Evolutionary conservation across 2,113 vertebrate species (phyloP).

Genomic region (Danio rerio): DNA sequence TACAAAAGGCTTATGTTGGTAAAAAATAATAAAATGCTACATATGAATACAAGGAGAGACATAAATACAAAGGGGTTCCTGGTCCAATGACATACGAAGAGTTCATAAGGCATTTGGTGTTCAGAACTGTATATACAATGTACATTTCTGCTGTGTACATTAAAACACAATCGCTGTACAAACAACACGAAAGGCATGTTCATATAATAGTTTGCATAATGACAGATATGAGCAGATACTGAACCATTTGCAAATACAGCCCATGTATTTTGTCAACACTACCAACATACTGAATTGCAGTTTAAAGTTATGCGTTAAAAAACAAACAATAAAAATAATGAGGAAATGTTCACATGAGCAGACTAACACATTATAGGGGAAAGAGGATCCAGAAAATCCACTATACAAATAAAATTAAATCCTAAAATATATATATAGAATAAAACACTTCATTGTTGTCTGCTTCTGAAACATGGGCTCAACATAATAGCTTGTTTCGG

Average conservation of each 20-base stretch:
- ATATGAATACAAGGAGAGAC: constrained; percentile 78
- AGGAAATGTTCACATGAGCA: constrained; percentile 25
- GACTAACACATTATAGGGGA: constrained; percentile 16
- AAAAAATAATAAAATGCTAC: constrained; percentile 77
- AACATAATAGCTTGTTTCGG: not conserved
- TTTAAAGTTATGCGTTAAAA: not conserved
- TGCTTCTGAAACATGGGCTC: not conserved
- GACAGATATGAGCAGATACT: constrained; percentile 53
- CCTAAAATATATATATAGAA: not conserved
- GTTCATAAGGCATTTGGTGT: constrained; percentile 77
- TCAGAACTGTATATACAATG: constrained; percentile 67
- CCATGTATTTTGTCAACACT: constrained; percentile 47
- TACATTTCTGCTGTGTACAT: constrained; percentile 49
- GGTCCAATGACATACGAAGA: constrained; percentile 55
- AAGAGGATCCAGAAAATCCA: constrained; percentile 6
- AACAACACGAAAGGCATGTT: constrained; percentile 44
- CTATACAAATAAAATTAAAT: not conserved
- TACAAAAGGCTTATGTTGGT: constrained; percentile 76
- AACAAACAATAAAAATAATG: constrained; percentile 18
- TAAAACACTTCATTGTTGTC: not conserved
- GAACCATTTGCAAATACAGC: constrained; percentile 64
- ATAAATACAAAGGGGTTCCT: constrained; percentile 67
- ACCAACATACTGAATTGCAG: constrained; percentile 12
- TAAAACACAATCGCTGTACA: constrained; percentile 48
- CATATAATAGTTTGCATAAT: constrained; percentile 55